Base-by-base conservation (phyloP, 2,797 vertebrate genomes). In the Notolabrus celidotus region DNA sequence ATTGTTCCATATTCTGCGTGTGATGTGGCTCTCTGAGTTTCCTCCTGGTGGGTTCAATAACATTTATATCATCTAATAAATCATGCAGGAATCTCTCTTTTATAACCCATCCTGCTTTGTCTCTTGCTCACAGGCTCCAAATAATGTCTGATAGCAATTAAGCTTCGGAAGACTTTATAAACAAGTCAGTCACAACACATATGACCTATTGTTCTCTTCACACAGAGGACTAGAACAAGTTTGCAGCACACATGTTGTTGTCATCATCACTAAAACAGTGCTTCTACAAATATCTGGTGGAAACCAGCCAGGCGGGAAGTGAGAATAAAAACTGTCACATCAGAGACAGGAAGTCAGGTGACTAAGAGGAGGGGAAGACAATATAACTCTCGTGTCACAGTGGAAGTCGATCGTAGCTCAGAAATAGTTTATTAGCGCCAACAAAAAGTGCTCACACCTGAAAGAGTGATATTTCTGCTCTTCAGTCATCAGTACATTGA, bases 271-370 rank as follows among this genome's bases (percentile, higher is more conserved):
- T 10, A 50, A 84, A 70, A 75, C 45, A 9, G 36, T 55, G 77
- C 77, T 73, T 79, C 71, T 53, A 75, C 71, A 84, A 80, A 77
- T 79, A 80, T 86, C 65, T 75, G 62, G 71, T 75, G 57, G 71
- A 86, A 87, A 88, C 57, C 69, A 66, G 82, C 66, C 41, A 6
- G 16, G 20, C 84, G 83, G 86, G 88, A 90, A 89, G 88, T 62
- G 70, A 77, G 57, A 69, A 66, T 59, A 72, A 64, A 86, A 82
- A 34, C 1, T 43, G 47, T 67, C 68, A 70, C 56, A 82, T 46
- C 41, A 80, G 70, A 77, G 73, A 62, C 79, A 86, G 88, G 90
- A 90, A 87, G 83, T 91, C 86, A 89, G 89, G 82, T 88, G 85
- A 87, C 80, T n/a, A 16, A 16, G 39, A 60, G 25, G 29, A 12